These are phyloP conservation scores for Catalaphyllia jardinei DNA, from an alignment of 64 coral and sea anemone genomes.

Conservation along the genomic window DNA sequence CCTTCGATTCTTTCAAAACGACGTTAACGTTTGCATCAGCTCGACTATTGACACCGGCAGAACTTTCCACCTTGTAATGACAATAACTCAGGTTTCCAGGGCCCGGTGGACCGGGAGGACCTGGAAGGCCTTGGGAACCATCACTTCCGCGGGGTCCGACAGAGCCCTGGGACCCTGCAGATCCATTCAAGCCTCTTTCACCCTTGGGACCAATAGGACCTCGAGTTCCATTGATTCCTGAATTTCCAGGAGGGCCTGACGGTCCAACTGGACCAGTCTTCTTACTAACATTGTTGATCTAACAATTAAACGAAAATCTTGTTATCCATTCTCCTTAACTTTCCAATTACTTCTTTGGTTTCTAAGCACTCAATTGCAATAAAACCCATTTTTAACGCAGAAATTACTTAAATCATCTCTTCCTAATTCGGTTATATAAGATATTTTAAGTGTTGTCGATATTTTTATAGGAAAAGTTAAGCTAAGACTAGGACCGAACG, in stretches of 20 bases:
- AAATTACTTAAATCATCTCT: no score
- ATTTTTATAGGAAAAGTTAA: no score
- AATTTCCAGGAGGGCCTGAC: not conserved
- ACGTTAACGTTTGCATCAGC: not conserved
- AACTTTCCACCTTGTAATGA: not conserved
- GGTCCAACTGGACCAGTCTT: not conserved
- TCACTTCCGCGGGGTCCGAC: not conserved
- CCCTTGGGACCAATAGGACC: conserved; percentile 14
- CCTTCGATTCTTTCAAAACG: not conserved
- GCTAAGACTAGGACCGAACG: no score
- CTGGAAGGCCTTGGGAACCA: not conserved
- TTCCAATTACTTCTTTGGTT: no score
- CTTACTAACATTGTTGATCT: not conserved
- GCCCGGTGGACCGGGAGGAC: not conserved
- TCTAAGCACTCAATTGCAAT: no score
- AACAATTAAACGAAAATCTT: not conserved
- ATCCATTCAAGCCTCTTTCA: not conserved
- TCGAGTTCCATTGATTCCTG: not conserved
- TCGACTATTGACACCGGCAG: not conserved
- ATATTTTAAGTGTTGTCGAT: no score
- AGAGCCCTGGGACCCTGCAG: not conserved
- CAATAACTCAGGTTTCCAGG: conserved; percentile 15
- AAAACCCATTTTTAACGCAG: no score
- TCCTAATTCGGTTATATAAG: no score
- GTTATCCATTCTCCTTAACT: no score